Percentiles rank a stretch among this genome's conserved stretches.
phyloP scores from a whole-genome alignment of 2,888 invertebrate species.

The Eristalis pertinax region DNA sequence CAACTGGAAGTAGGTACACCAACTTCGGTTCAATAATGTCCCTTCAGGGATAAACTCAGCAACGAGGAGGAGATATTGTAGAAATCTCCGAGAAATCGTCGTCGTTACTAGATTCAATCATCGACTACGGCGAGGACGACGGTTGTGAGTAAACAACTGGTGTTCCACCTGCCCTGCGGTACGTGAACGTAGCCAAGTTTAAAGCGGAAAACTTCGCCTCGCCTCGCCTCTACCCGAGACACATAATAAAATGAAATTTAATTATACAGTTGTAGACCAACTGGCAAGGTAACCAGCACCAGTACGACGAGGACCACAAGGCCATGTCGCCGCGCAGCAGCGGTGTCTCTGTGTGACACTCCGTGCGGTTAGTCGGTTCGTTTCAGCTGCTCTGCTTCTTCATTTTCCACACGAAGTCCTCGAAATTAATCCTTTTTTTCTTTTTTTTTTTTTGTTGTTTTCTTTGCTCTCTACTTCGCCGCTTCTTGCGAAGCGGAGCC shows the following conservation, averaged over 20 bases:
- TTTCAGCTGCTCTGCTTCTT: conserved; percentile 44
- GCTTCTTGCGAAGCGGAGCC: not conserved
- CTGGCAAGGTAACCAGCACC: conserved; percentile 17
- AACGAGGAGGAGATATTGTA: not conserved
- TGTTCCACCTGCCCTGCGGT: conserved; percentile 19
- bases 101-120: conserved; percentile 58
- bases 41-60: not conserved
- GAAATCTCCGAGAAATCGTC: not conserved
- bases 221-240: not conserved
- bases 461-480: not conserved
- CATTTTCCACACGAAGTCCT: conserved; percentile 67
- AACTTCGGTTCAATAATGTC: conserved; percentile 38
- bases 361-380: conserved; percentile 36
- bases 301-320: not conserved
- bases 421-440: conserved; percentile 68
- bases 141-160: conserved; percentile 56
- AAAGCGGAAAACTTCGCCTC: conserved; percentile 17
- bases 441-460: conserved; percentile 1
- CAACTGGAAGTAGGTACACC: not conserved
- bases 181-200: conserved; percentile 45
- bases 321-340: not conserved
- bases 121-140: not conserved
- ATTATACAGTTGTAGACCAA: conserved; percentile 54
- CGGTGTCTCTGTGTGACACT: conserved; percentile 20
- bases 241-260: conserved; percentile 66